Base-by-base conservation (phyloP, 2,888 invertebrate species). In the Protophormia terraenovae region DNA sequence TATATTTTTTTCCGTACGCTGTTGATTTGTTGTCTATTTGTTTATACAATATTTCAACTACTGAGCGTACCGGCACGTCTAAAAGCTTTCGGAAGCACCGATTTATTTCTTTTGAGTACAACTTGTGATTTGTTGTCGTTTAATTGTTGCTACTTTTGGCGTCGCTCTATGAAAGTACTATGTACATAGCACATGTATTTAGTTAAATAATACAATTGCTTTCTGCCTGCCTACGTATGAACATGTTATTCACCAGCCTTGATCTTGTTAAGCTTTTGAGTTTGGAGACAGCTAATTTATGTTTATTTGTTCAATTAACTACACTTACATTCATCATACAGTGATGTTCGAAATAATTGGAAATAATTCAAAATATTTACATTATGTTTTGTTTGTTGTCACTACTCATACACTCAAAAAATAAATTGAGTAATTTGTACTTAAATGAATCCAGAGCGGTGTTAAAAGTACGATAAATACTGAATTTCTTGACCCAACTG, bases 1-100 rank as follows among this genome's bases (percentile, higher is more conserved):
- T 50, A n/a, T 50, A 27, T 55, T 0, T 7, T 19, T 55, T 64
- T 58, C n/a, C 80, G 66, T 60, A 8, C 73, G 12, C 32, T 12
- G 22, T 55, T 73, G 8, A 71, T 47, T 73, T 22, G 29, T 55
- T 67, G 80, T 67, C 58, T 73, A 60, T 58, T 81, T 73, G 58
- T 73, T 58, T 50, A 12, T 47, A 60, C 67, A 73, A 73, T 73
- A 19, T 27, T 19, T 38, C 50, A 27, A 81, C 66, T 81, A 81
- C 80, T 81, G 50, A 81, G 58, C 24, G 22, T 67, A 47, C 38
- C 19, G 45, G 66, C 47, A 32, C 6, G 47, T 22, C 10, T 45
- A 35, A 35, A 73, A 66, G 14, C 29, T 16, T 66, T 73, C 47
- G 24, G 14, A 73, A 67, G 73, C 55, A 64, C 10, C 24, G 72